Conservation (phyloP, 2,113 vertebrate genomes). For the Crotophaga sulcirostris region DNA sequence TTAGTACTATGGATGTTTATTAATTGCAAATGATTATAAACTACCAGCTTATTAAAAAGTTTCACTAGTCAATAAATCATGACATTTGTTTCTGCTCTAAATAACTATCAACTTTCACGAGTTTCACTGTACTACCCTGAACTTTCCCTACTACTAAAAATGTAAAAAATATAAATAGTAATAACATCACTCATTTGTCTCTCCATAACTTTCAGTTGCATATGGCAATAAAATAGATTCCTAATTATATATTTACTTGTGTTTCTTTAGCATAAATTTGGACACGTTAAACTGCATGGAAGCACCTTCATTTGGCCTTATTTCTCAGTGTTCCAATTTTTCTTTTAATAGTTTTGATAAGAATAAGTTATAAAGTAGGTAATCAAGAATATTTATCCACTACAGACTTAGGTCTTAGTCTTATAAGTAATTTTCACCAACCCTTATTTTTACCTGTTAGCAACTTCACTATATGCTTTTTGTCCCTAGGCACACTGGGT, state of each 20-base stretch:
- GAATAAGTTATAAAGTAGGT: neutral
- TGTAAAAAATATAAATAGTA: neutral
- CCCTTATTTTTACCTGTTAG: neutral
- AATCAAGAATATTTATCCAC: neutral
- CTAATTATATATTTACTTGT: neutral
- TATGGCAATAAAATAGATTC: neutral
- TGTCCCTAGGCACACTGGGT: neutral
- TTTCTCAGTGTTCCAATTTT: neutral
- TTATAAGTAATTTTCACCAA: neutral
- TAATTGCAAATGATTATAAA: neutral
- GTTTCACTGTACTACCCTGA: neutral
- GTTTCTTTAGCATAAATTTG: neutral
- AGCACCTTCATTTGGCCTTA: neutral
- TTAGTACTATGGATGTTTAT: neutral
- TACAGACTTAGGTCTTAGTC: neutral
- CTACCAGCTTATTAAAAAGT: neutral
- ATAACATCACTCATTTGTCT: neutral
- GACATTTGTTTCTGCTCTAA: neutral
- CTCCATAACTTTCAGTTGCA: neutral
- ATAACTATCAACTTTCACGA: neutral
- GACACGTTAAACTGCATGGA: neutral
- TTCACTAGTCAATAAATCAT: neutral
- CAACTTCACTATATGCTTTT: neutral
- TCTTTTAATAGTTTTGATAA: neutral
- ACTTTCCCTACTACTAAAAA: neutral